Percentiles rank a stretch among this genome's conserved stretches.
Conservation (phyloP, 2,888 invertebrate genomes). For the Phymatocera aterrima region DNA sequence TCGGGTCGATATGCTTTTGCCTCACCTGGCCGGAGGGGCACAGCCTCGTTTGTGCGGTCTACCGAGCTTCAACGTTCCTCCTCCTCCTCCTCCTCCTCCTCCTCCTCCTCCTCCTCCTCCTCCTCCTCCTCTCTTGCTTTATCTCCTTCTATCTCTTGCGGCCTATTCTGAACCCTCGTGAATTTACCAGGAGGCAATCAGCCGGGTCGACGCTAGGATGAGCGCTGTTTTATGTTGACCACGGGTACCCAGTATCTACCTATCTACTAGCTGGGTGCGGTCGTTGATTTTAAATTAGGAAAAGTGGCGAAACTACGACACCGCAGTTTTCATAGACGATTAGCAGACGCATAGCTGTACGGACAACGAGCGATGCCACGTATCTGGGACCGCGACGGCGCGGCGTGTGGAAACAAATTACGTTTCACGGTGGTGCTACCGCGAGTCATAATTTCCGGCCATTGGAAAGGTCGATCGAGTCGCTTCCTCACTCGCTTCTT, state of each 20-base stretch:
- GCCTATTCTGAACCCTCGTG: slow-evolving; percentile 15
- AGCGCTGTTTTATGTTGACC: slow-evolving; percentile 13
- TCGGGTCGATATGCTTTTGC: slow-evolving; percentile 26
- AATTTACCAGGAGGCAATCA: slow-evolving; percentile 28
- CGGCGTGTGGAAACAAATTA: neutral
- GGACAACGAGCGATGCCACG: neutral
- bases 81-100: too few species aligned
- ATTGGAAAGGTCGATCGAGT: slow-evolving; percentile 28
- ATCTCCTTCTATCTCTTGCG: neutral
- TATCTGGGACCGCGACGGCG: neutral
- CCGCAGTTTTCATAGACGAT: slow-evolving; percentile 1
- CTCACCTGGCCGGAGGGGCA: neutral
- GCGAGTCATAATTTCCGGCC: slow-evolving; percentile 20
- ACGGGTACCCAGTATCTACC: too few species aligned
- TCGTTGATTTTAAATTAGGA: neutral
- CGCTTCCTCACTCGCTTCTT: neutral
- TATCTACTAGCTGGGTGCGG: neutral
- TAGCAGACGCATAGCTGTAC: neutral
- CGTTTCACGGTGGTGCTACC: slow-evolving; percentile 14
- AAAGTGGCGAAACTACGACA: neutral
- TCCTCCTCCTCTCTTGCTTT: neutral
- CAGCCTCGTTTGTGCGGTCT: neutral
- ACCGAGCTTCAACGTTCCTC: neutral
- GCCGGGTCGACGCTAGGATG: slow-evolving; percentile 15
- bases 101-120: neutral